These are phyloP conservation scores for Pogonocherus hispidulus DNA, from an alignment of 2,888 invertebrate species.

Conservation along the genomic window DNA sequence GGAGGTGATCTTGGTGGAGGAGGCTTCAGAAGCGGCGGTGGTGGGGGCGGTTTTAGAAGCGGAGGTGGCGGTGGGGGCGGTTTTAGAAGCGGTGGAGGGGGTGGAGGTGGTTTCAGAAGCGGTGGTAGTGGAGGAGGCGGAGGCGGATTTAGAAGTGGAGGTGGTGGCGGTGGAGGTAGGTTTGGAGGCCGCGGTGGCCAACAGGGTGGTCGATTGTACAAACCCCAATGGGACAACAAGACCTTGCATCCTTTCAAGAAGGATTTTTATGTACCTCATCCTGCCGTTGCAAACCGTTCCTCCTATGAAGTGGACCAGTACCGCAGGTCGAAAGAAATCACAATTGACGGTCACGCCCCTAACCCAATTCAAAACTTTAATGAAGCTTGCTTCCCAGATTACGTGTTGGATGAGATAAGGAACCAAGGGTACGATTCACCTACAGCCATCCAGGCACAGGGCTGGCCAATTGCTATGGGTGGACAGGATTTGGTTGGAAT, in stretches of 20 bases:
- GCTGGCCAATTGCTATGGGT: slow-evolving; percentile 89
- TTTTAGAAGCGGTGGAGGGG: slow-evolving; percentile 25
- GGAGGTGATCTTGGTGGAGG: slow-evolving; percentile 40
- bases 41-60: slow-evolving; percentile 42
- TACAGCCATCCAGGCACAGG: slow-evolving; percentile 89
- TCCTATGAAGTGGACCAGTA: slow-evolving; percentile 81
- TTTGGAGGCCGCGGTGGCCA: slow-evolving; percentile 54
- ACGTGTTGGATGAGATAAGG: slow-evolving; percentile 80
- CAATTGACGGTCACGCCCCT: slow-evolving; percentile 82
- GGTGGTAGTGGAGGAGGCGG: slow-evolving; percentile 10
- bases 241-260: slow-evolving; percentile 86
- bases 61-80: slow-evolving; percentile 23
- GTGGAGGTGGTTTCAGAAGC: slow-evolving; percentile 26
- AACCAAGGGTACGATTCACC: slow-evolving; percentile 81
- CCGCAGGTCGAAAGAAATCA: slow-evolving; percentile 86
- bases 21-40: slow-evolving; percentile 63
- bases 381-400: slow-evolving; percentile 85
- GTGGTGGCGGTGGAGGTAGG: slow-evolving; percentile 55
- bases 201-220: slow-evolving; percentile 71
- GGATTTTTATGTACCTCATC: slow-evolving; percentile 86
- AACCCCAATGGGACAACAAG: slow-evolving; percentile 81
- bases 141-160: slow-evolving; percentile 61
- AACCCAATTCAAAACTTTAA: slow-evolving; percentile 85
- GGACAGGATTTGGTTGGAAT: slow-evolving; percentile 91
- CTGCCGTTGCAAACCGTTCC: slow-evolving; percentile 76